Evolutionary conservation across 92 coral and sea anemone genomes (phyloP).

Genomic region (Isaurus tuberculatus): DNA sequence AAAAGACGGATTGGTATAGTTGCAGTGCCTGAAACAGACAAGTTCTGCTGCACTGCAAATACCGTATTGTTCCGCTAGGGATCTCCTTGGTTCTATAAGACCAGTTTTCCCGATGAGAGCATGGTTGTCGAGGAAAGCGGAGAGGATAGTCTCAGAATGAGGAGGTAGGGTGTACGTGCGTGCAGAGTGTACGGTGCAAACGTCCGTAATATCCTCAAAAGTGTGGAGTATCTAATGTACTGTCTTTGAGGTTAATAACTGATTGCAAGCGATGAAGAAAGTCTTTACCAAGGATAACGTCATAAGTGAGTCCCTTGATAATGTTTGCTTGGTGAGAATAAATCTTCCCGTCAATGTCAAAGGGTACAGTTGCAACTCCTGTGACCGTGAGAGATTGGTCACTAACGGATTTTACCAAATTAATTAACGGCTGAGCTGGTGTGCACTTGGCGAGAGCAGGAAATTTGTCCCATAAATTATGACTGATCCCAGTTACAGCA

Average conservation of each 20-base stretch:
- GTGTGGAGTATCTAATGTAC: neutral
- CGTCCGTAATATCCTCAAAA: too few species aligned
- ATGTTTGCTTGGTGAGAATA: conserved; percentile 43
- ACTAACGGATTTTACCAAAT: conserved; percentile 35
- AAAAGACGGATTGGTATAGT: conserved; percentile 60
- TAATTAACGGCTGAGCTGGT: neutral
- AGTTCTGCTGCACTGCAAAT: conserved; percentile 47
- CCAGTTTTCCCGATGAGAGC: conserved; percentile 6
- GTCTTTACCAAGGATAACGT: conserved; percentile 56
- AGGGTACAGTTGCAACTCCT: conserved; percentile 38
- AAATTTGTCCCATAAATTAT: neutral
- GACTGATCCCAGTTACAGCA: conserved; percentile 22
- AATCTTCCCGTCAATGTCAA: conserved; percentile 25
- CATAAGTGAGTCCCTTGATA: conserved; percentile 24
- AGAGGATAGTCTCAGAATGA: too few species aligned
- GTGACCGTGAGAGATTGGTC: conserved; percentile 46
- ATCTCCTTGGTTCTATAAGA: conserved; percentile 18
- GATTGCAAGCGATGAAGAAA: conserved; percentile 45
- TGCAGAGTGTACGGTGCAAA: too few species aligned
- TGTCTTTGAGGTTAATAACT: conserved; percentile 25
- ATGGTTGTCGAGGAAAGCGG: too few species aligned
- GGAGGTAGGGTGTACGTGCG: too few species aligned
- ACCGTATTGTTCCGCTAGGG: conserved; percentile 9
- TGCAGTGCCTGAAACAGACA: conserved; percentile 16
- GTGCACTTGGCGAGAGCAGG: neutral